These are phyloP conservation scores for Tetragnatha versicolor DNA, from an alignment of 1,140 invertebrate genomes.

Conservation along the genomic window DNA sequence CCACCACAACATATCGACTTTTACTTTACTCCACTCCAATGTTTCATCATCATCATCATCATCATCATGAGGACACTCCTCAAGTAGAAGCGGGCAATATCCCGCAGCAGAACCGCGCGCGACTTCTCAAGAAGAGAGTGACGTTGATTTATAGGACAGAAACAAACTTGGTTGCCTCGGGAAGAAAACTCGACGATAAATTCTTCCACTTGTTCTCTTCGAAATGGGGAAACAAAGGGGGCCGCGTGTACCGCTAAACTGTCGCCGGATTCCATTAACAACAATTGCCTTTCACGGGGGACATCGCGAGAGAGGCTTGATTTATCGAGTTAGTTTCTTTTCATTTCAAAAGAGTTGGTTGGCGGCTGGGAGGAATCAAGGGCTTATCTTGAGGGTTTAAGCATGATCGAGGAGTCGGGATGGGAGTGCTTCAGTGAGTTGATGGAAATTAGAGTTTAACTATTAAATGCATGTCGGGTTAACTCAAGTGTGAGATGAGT, in stretches of 20 bases:
- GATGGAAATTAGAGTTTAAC: no score
- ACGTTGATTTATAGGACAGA: constrained; percentile 15
- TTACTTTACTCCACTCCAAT: no score
- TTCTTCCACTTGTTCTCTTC: not conserved
- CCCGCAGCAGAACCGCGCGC: not conserved
- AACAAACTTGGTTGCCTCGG: constrained; percentile 15
- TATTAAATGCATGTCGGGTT: no score
- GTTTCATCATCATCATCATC: no score
- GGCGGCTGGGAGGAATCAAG: not conserved
- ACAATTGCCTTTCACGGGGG: constrained; percentile 34
- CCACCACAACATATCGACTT: no score
- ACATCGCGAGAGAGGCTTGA: not conserved
- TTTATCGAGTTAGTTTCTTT: constrained; percentile 39
- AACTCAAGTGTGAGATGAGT: no score
- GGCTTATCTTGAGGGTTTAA: no score
- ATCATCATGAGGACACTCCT: no score
- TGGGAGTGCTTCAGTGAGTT: no score
- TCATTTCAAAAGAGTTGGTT: not conserved
- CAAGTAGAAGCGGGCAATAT: no score
- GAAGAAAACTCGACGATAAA: constrained; percentile 32
- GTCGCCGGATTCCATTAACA: constrained; percentile 35
- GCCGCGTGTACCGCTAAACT: constrained; percentile 33
- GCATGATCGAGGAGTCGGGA: no score
- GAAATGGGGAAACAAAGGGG: constrained; percentile 11
- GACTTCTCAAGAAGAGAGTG: constrained; percentile 7